A percentile compares a stretch with the other conserved stretches of the same genome.
Conservation (phyloP, 2,888 invertebrate genomes). For the Blomia tropicalis region DNA sequence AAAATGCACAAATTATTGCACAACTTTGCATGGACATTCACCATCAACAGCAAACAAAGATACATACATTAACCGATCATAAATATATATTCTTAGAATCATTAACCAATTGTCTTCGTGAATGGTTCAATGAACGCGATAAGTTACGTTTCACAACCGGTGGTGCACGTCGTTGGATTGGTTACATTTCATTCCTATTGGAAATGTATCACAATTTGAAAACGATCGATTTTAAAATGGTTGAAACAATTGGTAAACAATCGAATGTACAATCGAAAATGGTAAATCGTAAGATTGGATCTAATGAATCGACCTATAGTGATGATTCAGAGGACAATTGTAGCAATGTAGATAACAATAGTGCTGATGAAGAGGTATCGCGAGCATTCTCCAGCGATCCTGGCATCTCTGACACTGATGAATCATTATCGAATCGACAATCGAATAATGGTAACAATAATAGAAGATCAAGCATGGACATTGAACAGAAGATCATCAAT, state of each 20-base stretch:
- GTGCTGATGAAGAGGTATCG: neutral
- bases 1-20: slow-evolving; percentile 65
- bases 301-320: neutral
- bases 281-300: too few species aligned
- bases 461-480: neutral
- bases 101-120: slow-evolving; percentile 69
- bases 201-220: slow-evolving; percentile 67
- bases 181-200: slow-evolving; percentile 73
- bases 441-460: neutral
- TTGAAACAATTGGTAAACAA: slow-evolving; percentile 14
- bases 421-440: neutral
- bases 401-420: neutral
- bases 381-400: neutral
- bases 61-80: neutral
- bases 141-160: slow-evolving; percentile 40
- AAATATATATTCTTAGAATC: slow-evolving; percentile 54
- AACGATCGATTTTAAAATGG: slow-evolving; percentile 35
- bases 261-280: neutral
- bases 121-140: slow-evolving; percentile 70
- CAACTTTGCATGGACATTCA: slow-evolving; percentile 69
- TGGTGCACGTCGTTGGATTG: slow-evolving; percentile 47
- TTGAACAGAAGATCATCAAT: slow-evolving; percentile 3
- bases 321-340: neutral
- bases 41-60: slow-evolving; percentile 49
- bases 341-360: neutral